Evolutionary conservation across 2,888 invertebrate species (phyloP).

Genomic region (Nephrotoma appendiculata): DNA sequence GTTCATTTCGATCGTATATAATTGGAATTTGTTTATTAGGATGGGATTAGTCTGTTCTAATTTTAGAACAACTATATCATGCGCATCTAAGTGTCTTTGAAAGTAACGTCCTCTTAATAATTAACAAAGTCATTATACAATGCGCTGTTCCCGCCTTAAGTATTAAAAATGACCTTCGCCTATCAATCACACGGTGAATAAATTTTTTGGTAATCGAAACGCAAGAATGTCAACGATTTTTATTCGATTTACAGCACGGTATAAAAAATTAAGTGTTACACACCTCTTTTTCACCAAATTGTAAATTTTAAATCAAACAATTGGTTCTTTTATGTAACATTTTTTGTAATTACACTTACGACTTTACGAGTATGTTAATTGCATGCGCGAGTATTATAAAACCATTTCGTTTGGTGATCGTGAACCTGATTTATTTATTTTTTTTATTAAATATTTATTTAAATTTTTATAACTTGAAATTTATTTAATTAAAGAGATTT

Average conservation of each 20-base stretch:
- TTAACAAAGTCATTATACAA: neutral
- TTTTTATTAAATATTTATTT: neutral
- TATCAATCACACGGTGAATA: neutral
- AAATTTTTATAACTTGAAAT: neutral
- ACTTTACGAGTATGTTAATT: neutral
- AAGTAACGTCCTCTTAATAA: neutral
- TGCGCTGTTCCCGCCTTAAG: neutral
- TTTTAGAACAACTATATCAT: neutral
- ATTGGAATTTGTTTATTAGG: neutral
- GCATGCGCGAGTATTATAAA: neutral
- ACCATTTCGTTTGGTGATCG: neutral
- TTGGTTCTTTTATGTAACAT: neutral
- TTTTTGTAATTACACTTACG: neutral
- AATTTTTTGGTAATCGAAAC: neutral
- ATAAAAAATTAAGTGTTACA: neutral
- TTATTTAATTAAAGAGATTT: neutral
- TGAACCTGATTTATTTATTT: neutral
- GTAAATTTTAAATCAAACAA: neutral
- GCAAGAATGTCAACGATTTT: neutral
- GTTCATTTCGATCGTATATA: neutral
- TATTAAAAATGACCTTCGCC: neutral
- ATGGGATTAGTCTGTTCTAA: neutral
- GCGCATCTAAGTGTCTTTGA: neutral
- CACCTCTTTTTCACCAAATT: neutral
- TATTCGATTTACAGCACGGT: too few relatives aligned